Conservation (phyloP, 2,113 vertebrate species). For the Gnathonemus echidnorhynchus region DNA sequence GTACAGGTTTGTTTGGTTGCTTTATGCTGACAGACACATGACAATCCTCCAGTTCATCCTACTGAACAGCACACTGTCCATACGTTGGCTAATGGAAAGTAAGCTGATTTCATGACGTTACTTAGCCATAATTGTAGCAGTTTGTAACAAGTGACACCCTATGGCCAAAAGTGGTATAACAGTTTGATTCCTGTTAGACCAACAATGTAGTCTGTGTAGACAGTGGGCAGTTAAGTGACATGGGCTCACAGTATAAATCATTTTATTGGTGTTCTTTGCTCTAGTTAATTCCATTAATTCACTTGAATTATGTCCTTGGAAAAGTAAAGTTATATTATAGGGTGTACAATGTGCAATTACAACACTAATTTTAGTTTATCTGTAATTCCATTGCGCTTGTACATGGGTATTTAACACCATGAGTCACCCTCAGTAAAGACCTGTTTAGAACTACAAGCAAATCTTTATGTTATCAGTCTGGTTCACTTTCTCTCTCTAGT, state of each 20-base stretch:
- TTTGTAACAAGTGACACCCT: not conserved
- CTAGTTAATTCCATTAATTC: not conserved
- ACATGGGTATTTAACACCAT: not conserved
- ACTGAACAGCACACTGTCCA: not conserved
- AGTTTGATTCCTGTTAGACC: no score
- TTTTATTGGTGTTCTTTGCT: not conserved
- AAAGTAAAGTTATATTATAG: not conserved
- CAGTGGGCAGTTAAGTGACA: not conserved
- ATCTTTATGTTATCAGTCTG: not conserved
- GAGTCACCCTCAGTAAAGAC: not conserved
- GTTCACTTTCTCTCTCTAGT: not conserved
- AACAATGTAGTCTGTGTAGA: not conserved
- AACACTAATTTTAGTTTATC: not conserved
- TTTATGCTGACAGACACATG: not conserved
- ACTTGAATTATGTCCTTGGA: not conserved
- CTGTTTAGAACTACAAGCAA: not conserved
- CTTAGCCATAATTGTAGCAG: not conserved
- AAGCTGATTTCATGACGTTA: not conserved
- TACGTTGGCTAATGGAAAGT: not conserved
- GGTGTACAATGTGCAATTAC: not conserved
- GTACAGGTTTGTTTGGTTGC: constrained; percentile 73
- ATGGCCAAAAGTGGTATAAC: not conserved
- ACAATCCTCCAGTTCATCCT: not conserved
- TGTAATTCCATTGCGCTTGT: not conserved
- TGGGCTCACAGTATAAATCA: not conserved